Base-by-base conservation (phyloP, 2,888 invertebrate species). In the Himalopsyche japonica region DNA sequence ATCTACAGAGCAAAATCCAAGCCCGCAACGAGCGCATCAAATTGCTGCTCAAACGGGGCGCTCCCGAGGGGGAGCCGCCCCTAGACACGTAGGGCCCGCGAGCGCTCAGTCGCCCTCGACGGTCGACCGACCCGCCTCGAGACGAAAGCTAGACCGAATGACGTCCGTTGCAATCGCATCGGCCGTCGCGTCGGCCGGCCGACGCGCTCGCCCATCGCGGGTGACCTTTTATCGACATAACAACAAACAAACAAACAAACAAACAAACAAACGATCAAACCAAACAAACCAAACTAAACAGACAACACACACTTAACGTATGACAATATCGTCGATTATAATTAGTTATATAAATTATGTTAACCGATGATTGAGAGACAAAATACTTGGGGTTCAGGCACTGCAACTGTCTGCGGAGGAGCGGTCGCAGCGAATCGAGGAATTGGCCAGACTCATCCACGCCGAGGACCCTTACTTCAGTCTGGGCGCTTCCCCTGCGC, bases 21-120 rank as follows among this genome's bases (percentile, higher is more conserved):
- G 95, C 96, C 92, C 95, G 96, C 88, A 95, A 95, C 91, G 97
- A 98, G 92, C 95, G 97, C 90, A 95, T 97, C 90, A 97, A 97
- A 92, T 93, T 97, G 89, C 93, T 98, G 89, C 94, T 96, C 90
- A 96, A 97, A 93, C 95, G 97, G 90, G 97, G 97, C 92, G 95
- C 95, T 89, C 97, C 97, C 88, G 96, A 96, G 92, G 93, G 94
- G 90, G 95, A 96, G 89, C 94, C 95, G 90, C 93, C 95, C 87
- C 89, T 89, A 90, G 95, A 95, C 91, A 94, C 94, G 89, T 95
- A 94, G 90, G 88, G 82, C 79, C 80, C 34, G 80, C 82, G 84
- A 79, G 79, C 83, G 83, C 82, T n/a, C 77, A 20, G 77, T 77
- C 77, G 32, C 83, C 34, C 43, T 57, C 77, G 81, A 47, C 82